Evolutionary conservation across 2,888 invertebrate genomes (phyloP).

Genomic region (Pterobdella sp.): DNA sequence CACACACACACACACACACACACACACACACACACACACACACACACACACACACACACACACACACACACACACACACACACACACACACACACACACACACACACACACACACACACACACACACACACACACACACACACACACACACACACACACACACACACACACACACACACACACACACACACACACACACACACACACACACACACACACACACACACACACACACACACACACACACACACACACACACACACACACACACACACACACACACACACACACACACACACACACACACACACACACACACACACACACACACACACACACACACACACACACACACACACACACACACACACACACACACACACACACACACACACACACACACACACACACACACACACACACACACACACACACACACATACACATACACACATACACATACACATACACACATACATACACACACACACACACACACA

Average conservation of each 20-base stretch:
- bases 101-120: slow-evolving; percentile 1
- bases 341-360: too few species aligned
- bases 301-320: slow-evolving; percentile 1
- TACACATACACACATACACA: too few species aligned
- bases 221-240: slow-evolving; percentile 1
- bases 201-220: slow-evolving; percentile 1
- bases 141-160: slow-evolving; percentile 1
- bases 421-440: too few species aligned
- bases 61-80: slow-evolving; percentile 1
- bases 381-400: too few species aligned
- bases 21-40: slow-evolving; percentile 1
- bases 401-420: too few species aligned
- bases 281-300: slow-evolving; percentile 1
- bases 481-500: background rate
- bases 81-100: slow-evolving; percentile 1
- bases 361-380: too few species aligned
- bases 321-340: too few species aligned
- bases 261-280: slow-evolving; percentile 1
- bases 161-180: slow-evolving; percentile 1
- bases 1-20: slow-evolving; percentile 1
- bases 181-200: slow-evolving; percentile 1
- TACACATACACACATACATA: too few species aligned
- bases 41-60: slow-evolving; percentile 1
- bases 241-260: slow-evolving; percentile 1
- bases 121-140: slow-evolving; percentile 1